These are phyloP conservation scores for Germaria angustata DNA, from an alignment of 2,888 invertebrate species.

Conservation along the genomic window DNA sequence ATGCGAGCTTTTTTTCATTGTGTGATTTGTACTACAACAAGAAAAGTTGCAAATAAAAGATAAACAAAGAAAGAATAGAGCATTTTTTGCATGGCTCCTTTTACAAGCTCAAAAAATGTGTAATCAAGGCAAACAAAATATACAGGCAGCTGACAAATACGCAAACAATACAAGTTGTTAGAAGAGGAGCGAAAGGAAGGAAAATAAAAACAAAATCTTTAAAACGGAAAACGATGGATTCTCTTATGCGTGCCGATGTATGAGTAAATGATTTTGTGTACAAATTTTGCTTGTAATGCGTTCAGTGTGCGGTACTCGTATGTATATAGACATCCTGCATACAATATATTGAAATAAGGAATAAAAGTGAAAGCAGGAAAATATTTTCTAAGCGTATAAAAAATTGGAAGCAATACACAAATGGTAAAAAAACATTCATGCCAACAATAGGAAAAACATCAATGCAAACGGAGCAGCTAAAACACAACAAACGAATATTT, in stretches of 20 bases:
- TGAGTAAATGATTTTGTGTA: too few species aligned
- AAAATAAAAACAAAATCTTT: not conserved
- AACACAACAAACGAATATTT: not conserved
- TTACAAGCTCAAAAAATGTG: slow-evolving; percentile 53
- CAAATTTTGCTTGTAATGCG: not conserved
- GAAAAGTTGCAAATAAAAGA: too few species aligned
- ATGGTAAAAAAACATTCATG: slow-evolving; percentile 24
- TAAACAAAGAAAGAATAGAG: too few species aligned
- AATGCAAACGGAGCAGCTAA: not conserved
- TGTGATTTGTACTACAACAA: too few species aligned
- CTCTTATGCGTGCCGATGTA: not conserved
- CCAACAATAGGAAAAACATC: slow-evolving; percentile 26
- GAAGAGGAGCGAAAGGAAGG: not conserved
- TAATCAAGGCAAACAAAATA: slow-evolving; percentile 35
- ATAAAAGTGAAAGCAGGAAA: not conserved
- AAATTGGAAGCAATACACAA: slow-evolving; percentile 30
- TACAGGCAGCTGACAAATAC: slow-evolving; percentile 6
- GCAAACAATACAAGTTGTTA: slow-evolving; percentile 19
- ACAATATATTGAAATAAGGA: not conserved
- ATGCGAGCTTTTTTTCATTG: not conserved
- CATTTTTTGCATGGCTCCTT: slow-evolving; percentile 28
- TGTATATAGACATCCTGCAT: not conserved
- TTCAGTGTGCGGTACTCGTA: too few species aligned
- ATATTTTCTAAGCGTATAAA: slow-evolving; percentile 20
- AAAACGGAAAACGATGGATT: not conserved